A percentile compares a stretch with the other conserved stretches of the same genome.
Evolutionary conservation across 2,797 vertebrate species (phyloP).

Genomic region (Thamnophis elegans): DNA sequence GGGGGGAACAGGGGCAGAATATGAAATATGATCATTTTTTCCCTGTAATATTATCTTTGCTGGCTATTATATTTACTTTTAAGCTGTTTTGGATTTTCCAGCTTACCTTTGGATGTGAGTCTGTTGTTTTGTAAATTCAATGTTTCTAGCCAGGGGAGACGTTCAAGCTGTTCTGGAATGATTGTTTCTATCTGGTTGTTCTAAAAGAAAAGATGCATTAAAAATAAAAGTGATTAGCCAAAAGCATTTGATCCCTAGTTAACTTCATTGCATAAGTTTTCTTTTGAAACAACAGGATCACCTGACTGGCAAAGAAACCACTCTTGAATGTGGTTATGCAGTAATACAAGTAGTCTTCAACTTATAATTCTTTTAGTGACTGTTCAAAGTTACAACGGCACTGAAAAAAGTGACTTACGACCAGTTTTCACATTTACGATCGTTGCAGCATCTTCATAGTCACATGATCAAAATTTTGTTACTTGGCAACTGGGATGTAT

Average conservation of each 20-base stretch:
- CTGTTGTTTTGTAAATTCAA: slow-evolving; percentile 97
- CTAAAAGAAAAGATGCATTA: slow-evolving; percentile 69
- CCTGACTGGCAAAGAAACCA: slow-evolving; percentile 35
- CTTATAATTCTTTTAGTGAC: not conserved
- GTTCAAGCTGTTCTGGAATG: slow-evolving; percentile 83
- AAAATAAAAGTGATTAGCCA: slow-evolving; percentile 31
- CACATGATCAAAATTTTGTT: not conserved
- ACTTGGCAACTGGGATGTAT: not conserved
- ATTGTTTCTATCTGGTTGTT: slow-evolving; percentile 94
- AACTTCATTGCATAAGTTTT: not conserved
- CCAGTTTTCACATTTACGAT: not conserved
- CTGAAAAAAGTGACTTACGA: not conserved
- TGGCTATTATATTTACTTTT: not conserved
- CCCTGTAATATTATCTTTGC: not conserved
- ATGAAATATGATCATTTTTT: not conserved
- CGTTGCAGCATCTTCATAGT: not conserved
- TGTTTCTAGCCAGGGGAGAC: slow-evolving; percentile 87
- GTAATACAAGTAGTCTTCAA: not conserved
- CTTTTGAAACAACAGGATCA: slow-evolving; percentile 44
- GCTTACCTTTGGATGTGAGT: slow-evolving; percentile 88
- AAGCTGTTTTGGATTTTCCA: not conserved
- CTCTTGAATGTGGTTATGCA: not conserved
- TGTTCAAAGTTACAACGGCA: not conserved
- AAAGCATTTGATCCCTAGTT: not conserved
- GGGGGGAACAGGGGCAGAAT: not conserved